A percentile compares a stretch with the other conserved stretches of the same genome.
phyloP scores from a whole-genome alignment of 2,888 invertebrate genomes.

The Xanthorhoe designata region DNA sequence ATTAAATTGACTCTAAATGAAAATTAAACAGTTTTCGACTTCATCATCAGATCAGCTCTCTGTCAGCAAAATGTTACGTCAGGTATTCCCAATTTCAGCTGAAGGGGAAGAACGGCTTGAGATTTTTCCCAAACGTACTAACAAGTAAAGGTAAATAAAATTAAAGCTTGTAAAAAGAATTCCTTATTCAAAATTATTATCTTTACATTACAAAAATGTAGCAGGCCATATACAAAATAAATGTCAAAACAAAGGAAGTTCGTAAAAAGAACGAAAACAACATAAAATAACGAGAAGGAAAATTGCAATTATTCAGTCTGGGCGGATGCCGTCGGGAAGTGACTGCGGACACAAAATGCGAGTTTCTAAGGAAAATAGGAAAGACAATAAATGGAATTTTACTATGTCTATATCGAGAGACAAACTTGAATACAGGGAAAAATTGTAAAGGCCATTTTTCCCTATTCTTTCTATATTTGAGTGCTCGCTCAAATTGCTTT shows the following conservation, averaged over 20 bases:
- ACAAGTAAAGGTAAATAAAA: neutral
- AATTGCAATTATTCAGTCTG: slow-evolving; percentile 52
- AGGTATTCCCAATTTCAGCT: too few species aligned
- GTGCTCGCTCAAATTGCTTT: neutral
- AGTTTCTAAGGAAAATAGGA: slow-evolving; percentile 37
- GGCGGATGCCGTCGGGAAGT: slow-evolving; percentile 57
- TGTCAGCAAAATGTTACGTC: too few species aligned
- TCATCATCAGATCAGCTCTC: too few species aligned
- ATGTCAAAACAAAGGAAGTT: slow-evolving; percentile 50
- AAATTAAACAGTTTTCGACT: too few species aligned
- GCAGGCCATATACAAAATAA: slow-evolving; percentile 25
- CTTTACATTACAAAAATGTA: slow-evolving; percentile 5
- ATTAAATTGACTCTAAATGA: too few species aligned
- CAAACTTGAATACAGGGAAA: slow-evolving; percentile 18
- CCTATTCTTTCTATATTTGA: neutral
- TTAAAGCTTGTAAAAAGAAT: neutral
- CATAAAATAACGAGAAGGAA: slow-evolving; percentile 46
- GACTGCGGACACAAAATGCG: slow-evolving; percentile 26
- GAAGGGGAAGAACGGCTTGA: too few species aligned
- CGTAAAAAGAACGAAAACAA: slow-evolving; percentile 46
- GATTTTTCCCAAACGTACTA: too few species aligned
- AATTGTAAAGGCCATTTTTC: neutral
- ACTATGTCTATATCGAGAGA: slow-evolving; percentile 23
- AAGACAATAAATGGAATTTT: slow-evolving; percentile 22
- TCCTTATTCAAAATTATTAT: neutral